Conservation (phyloP, 2,888 invertebrate genomes). For the Lepetodrilus schrolli region DNA sequence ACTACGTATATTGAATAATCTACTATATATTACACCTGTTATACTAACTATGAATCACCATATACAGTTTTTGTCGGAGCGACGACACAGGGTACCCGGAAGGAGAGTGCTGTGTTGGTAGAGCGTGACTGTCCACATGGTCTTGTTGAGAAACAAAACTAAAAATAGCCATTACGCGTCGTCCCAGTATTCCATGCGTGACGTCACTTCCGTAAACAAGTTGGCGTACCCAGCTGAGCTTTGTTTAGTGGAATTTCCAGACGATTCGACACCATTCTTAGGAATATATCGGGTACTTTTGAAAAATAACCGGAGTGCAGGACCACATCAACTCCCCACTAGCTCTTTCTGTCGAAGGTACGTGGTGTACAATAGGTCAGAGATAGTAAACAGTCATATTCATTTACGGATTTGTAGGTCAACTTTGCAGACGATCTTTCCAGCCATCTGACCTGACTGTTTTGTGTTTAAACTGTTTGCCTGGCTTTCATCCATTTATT, state of each 20-base stretch:
- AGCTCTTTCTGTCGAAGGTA: not conserved
- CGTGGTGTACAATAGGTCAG: not conserved
- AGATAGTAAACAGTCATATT: not conserved
- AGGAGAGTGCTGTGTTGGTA: too few species aligned
- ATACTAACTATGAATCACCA: too few species aligned
- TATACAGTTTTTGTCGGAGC: too few species aligned
- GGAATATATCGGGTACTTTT: not conserved
- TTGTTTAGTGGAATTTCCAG: constrained; percentile 6
- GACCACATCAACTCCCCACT: not conserved
- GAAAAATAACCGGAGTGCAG: too few species aligned
- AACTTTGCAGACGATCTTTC: not conserved
- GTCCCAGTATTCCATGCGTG: constrained; percentile 25
- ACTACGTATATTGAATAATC: too few species aligned
- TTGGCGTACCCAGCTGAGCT: constrained; percentile 28
- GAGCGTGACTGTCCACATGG: too few species aligned
- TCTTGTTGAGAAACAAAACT: too few species aligned
- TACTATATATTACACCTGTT: too few species aligned
- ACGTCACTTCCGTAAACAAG: constrained; percentile 51
- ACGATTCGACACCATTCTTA: not conserved
- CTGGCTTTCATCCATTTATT: too few species aligned
- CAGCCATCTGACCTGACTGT: not conserved
- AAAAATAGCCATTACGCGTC: constrained; percentile 27
- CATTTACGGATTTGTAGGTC: too few species aligned
- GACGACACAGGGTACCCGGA: too few species aligned
- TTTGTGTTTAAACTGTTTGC: not conserved